These are phyloP conservation scores for Caenorhabditis auriculariae DNA, from an alignment of 2,888 invertebrate genomes.

Conservation along the genomic window DNA sequence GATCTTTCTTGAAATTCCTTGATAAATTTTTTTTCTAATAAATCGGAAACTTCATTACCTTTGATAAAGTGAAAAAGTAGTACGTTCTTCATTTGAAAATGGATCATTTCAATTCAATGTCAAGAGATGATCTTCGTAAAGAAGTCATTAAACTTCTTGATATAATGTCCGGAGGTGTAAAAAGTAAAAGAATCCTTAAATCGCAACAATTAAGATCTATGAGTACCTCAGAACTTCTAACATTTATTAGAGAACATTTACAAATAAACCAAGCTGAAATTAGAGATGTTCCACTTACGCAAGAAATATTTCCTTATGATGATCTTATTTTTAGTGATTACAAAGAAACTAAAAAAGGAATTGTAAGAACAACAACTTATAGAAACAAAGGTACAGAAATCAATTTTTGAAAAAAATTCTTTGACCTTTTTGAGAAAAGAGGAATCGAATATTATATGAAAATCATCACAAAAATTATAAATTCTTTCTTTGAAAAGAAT, in stretches of 20 bases:
- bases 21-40: no score
- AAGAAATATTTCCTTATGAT: slow-evolving; percentile 21
- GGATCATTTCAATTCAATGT: no score
- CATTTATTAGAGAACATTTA: slow-evolving; percentile 4
- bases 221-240: slow-evolving; percentile 2
- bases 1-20: no score
- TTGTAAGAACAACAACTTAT: slow-evolving; percentile 15
- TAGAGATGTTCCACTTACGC: background rate
- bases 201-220: no score
- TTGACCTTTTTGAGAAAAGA: slow-evolving; percentile 5
- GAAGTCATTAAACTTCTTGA: no score
- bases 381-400: slow-evolving; percentile 5
- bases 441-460: slow-evolving; percentile 8
- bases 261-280: background rate
- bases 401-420: slow-evolving; percentile 8
- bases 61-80: no score
- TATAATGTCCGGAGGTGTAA: no score
- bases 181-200: no score
- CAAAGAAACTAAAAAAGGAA: slow-evolving; percentile 13
- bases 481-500: slow-evolving; percentile 24
- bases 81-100: no score
- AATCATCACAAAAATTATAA: slow-evolving; percentile 5
- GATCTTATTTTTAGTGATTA: slow-evolving; percentile 25
- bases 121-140: no score
- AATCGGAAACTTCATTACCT: no score